Percentiles rank a stretch among this genome's conserved stretches.
These are phyloP conservation scores for Antheraea yamamai DNA, from an alignment of 2,888 invertebrate species.

Conservation along the genomic window DNA sequence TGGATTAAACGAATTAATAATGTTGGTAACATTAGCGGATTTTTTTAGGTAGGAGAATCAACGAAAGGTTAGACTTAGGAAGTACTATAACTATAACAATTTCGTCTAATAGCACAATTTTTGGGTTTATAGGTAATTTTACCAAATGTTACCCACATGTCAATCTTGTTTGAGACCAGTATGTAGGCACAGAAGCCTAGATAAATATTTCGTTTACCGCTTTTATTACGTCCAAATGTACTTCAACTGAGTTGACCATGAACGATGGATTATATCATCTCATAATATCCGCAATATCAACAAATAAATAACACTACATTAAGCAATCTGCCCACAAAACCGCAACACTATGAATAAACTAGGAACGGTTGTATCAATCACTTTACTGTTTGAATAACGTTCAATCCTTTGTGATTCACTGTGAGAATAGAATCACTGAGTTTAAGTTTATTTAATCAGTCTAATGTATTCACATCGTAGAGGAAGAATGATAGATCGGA, in stretches of 20 bases:
- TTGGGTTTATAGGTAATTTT: neutral
- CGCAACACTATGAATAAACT: constrained; percentile 1
- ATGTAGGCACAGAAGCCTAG: too few species aligned
- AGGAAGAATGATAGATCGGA: neutral
- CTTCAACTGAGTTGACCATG: neutral
- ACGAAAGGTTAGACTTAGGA: neutral
- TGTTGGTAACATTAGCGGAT: neutral
- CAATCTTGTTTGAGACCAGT: neutral
- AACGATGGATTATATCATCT: neutral
- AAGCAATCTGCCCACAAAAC: neutral
- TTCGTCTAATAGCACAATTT: neutral
- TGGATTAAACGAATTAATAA: neutral
- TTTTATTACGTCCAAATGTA: neutral
- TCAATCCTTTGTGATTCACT: neutral
- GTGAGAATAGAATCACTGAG: constrained; percentile 1
- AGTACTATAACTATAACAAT: neutral
- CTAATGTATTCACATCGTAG: neutral
- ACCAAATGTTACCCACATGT: too few species aligned
- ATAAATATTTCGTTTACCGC: neutral
- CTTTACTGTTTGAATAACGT: neutral
- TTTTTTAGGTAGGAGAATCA: neutral
- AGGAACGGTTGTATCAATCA: neutral
- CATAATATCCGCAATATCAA: neutral
- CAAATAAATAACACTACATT: neutral
- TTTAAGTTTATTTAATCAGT: neutral